Evolutionary conservation across 2,113 vertebrate species (phyloP).

Genomic region (Pterocles gutturalis): DNA sequence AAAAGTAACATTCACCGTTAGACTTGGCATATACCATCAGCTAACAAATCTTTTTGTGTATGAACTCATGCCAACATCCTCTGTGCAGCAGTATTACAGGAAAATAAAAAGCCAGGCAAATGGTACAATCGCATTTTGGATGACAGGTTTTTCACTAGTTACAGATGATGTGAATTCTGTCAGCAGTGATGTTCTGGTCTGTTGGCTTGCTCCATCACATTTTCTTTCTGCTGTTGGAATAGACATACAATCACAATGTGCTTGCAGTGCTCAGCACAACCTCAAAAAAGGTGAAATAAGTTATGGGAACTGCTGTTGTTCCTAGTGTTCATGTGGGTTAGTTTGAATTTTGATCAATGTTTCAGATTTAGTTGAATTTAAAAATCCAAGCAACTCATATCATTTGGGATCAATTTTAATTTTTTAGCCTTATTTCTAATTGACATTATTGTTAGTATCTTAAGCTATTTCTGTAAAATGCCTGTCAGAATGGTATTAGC

Average conservation of each 20-base stretch:
- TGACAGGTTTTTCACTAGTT: rapidly evolving
- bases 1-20: rapidly evolving
- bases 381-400: background rate
- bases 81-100: background rate
- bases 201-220: background rate
- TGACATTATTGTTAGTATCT: background rate
- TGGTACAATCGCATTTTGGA: background rate
- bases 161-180: background rate
- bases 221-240: background rate
- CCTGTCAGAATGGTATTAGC: background rate
- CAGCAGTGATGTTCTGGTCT: background rate
- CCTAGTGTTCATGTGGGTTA: background rate
- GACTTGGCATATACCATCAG: background rate
- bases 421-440: background rate
- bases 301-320: background rate
- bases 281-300: background rate
- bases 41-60: rapidly evolving
- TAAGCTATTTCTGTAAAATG: background rate
- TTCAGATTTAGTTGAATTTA: background rate
- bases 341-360: background rate
- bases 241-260: background rate
- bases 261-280: background rate
- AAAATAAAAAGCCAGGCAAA: background rate
- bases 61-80: background rate
- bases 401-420: background rate